Evolutionary conservation across 2,113 vertebrate genomes (phyloP), one percentile per base, ranked within the genome.

Genomic region (Colinus virginianus): DNA sequence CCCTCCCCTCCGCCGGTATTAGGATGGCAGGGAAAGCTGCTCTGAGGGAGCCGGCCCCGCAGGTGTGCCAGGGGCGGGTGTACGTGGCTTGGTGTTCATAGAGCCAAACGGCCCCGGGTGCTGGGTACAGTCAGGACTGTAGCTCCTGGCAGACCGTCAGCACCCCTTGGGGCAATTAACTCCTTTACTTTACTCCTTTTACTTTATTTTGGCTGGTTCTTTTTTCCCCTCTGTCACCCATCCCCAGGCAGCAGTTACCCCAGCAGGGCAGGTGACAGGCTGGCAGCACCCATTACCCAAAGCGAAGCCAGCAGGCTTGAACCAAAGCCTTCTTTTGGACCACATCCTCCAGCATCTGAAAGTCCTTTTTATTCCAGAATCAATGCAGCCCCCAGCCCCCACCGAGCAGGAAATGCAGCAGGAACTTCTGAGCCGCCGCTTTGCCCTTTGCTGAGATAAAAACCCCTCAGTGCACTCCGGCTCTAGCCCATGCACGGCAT

Each of bases 401-500:
- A 9, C 61, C 8, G 3, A 84, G 90, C 93, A 96, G 96, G 95
- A 96, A 95, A 94, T 75, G 88, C 93, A 96, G 96, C 93, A 86
- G 95, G 92, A 96, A 93, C 86, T 93, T 59, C 90, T 0, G 5
- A 88, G 92, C 92, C 88, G 90, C 85, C 72, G 8, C 40, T 90
- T 95, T 70, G 76, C 72, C 93, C 70, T 91, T 94, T 91, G 83
- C 94, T 45, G 90, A 94, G 88, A 96, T 96, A 96, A 95, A 96
- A 96, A 91, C 93, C 95, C 92, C 92, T 93, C 34, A 95, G 90
- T 90, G 83, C 46, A 2, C 88, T 93, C 93, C 83, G 88, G 93
- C 90, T 88, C 79, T 88, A 85, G 83, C 42, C 90, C 90, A 84
- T 62, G 92, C 92, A 84, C 71, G 56, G 96, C 77, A 80, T 78